Conservation (phyloP, 2,888 invertebrate genomes). For the Rhaphigaster nebulosa region DNA sequence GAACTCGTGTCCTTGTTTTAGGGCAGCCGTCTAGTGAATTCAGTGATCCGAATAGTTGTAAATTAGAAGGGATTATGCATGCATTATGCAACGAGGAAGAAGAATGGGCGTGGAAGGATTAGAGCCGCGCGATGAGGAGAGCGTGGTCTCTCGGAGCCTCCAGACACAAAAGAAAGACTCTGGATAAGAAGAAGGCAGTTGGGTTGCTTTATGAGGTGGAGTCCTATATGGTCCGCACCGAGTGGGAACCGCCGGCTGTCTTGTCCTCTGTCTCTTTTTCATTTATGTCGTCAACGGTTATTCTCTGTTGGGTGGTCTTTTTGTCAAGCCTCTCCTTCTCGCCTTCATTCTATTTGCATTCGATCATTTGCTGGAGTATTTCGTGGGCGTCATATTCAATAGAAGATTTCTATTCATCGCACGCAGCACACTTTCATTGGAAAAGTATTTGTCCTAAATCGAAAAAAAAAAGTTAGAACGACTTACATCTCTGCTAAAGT, state of each 20-base stretch:
- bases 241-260: not conserved
- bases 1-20: not conserved
- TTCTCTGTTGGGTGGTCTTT: not conserved
- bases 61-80: not conserved
- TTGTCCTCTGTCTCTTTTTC: conserved; percentile 36
- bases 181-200: not conserved
- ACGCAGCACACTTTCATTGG: not conserved
- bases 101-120: conserved; percentile 16
- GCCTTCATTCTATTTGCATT: conserved; percentile 34
- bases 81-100: not conserved
- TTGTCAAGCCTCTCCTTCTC: not conserved
- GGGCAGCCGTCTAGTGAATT: not conserved
- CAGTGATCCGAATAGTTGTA: not conserved
- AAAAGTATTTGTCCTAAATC: no score
- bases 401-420: not conserved
- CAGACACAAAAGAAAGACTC: conserved; percentile 42
- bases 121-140: not conserved
- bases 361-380: conserved; percentile 7
- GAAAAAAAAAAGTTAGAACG: no score
- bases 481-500: no score
- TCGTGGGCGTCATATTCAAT: not conserved
- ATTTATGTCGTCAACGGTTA: not conserved
- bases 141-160: not conserved
- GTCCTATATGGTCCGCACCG: not conserved
- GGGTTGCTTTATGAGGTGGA: not conserved